These are phyloP conservation scores for Procapra przewalskii DNA, from an alignment of 2,113 vertebrate species.

Conservation along the genomic window DNA sequence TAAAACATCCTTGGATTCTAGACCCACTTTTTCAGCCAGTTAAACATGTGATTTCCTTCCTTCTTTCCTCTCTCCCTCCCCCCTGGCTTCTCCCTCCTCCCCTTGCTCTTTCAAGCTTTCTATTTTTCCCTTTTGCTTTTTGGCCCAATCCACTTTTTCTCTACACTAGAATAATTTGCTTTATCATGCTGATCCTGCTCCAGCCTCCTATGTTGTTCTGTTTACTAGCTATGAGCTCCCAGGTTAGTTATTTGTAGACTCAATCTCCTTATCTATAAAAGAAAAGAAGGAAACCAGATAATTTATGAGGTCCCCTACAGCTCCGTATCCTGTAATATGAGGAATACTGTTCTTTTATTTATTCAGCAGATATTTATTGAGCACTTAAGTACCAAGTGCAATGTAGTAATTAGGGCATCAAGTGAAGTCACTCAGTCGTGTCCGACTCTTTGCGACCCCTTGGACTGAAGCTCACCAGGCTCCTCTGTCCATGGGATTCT, in stretches of 20 bases:
- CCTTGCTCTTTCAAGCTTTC: no score
- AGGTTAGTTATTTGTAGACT: background rate
- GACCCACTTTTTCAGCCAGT: background rate
- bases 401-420: background rate
- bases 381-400: background rate
- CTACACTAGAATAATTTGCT: background rate
- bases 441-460: no score
- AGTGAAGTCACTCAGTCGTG: no score
- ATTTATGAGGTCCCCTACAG: background rate
- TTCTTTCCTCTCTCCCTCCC: background rate
- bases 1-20: background rate
- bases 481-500: no score
- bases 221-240: background rate
- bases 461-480: no score
- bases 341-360: background rate
- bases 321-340: background rate
- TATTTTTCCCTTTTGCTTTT: background rate
- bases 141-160: background rate
- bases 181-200: background rate
- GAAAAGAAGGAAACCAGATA: background rate
- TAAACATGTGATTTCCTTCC: background rate
- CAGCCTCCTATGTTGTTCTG: background rate
- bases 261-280: background rate
- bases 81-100: rapidly evolving
- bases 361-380: background rate